Evolutionary conservation across 1,140 invertebrate genomes (phyloP), one percentile per base, ranked within the genome.

Genomic region (Druon quercuslanigerum): DNA sequence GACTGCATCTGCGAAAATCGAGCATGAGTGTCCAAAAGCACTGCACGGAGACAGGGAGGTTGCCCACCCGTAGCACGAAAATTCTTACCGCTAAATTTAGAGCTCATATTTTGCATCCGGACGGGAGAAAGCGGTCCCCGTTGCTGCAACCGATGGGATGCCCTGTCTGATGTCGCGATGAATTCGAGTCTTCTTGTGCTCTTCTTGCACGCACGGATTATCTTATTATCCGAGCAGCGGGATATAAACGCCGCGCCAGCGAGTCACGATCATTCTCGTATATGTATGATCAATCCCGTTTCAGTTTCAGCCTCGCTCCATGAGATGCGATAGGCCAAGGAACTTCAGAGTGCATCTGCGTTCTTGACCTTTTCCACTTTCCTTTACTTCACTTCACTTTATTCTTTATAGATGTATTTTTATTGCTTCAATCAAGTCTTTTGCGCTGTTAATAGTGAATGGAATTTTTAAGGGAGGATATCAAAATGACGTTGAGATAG

Each of bases 51-150:
- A 77, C 76, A 74, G 77, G 74, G 72, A 73, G 73, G 33, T 46
- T 57, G 51, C 54, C 33, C 66, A 77, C 76, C 77, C 71, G 73
- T 82, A 79, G 71, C 78, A 70, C 75, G 81, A 72, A 81, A 87
- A 86, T 86, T 82, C 82, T 84, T 84, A 81, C 74, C 40, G 75
- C 84, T 87, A 87, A 84, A 87, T 88, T 87, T 88, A 87, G 84
- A 76, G 74, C 70, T 78, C 81, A 78, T 83, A 83, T 79, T 66
- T 73, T 54, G 33, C 56, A 74, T 51, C 19, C 50, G 40, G 50
- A 56, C 74, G 73, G 77, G 78, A 73, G 77, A 81, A 73, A 74
- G 66, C 50, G 72, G 50, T 66, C 40, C 60, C 25, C 60, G 60
- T 66, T n/a, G 33, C 33, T 66, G 60, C 57, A 66, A 33, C 20